Percentiles rank a stretch among this genome's conserved stretches.
Conservation (phyloP, 2,797 vertebrate genomes). For the Hirundo rustica region DNA sequence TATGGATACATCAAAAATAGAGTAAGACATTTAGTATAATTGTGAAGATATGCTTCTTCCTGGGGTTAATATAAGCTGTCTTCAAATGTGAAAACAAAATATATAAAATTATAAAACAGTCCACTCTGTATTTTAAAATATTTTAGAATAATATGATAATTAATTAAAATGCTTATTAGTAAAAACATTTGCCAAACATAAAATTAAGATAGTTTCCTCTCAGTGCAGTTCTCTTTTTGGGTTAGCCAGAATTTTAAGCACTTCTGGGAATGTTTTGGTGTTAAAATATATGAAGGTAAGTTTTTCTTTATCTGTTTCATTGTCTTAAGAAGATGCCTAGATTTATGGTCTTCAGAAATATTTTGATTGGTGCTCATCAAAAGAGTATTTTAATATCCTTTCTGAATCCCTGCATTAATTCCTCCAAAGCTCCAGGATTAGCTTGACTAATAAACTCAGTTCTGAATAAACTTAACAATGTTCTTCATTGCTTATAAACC, state of each 20-base stretch:
- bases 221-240: neutral
- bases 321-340: neutral
- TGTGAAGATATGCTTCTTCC: neutral
- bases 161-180: neutral
- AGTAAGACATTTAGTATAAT: neutral
- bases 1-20: neutral
- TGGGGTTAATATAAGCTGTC: neutral
- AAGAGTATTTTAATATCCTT: constrained; percentile 14
- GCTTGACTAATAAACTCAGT: neutral
- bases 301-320: neutral
- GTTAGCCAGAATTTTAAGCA: neutral
- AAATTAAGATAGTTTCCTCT: neutral
- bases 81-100: neutral
- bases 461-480: neutral
- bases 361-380: neutral
- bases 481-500: constrained; percentile 8
- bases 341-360: neutral
- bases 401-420: constrained; percentile 15
- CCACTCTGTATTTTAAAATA: neutral
- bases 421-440: constrained; percentile 29
- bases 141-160: neutral
- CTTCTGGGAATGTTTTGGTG: neutral
- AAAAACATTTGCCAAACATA: neutral
- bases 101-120: neutral
- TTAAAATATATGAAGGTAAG: neutral